Percentiles rank a stretch among this genome's conserved stretches.
Evolutionary conservation across 2,797 vertebrate species (phyloP).

Genomic region (Microcaecilia unicolor): DNA sequence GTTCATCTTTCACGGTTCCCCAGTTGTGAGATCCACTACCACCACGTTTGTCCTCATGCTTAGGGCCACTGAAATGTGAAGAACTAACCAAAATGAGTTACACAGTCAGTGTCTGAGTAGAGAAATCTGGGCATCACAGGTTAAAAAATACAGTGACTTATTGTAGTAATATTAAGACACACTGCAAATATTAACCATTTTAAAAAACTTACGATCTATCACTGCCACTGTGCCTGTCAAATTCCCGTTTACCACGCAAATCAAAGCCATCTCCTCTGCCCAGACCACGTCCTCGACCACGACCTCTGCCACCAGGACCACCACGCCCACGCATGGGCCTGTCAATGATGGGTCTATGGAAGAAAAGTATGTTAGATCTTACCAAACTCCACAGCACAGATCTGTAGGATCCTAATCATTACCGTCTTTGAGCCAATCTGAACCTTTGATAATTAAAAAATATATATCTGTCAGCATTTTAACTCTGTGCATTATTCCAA

Average conservation of each 20-base stretch:
- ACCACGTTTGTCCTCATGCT: conserved; percentile 86
- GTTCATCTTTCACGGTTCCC: conserved; percentile 89
- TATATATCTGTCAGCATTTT: too few species aligned
- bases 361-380: neutral
- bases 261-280: conserved; percentile 90
- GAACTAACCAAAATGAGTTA: conserved; percentile 76
- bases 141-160: too few species aligned
- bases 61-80: conserved; percentile 77
- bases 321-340: conserved; percentile 82
- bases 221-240: conserved; percentile 86
- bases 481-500: too few species aligned
- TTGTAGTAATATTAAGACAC: too few species aligned
- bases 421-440: too few species aligned
- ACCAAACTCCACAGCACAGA: too few species aligned
- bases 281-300: conserved; percentile 82
- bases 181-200: neutral
- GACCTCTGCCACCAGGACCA: conserved; percentile 80
- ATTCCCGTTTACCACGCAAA: conserved; percentile 92
- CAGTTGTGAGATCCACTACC: conserved; percentile 89
- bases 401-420: fast-evolving
- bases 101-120: conserved; percentile 51
- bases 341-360: conserved; percentile 70
- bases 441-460: fast-evolving
- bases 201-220: conserved; percentile 88
- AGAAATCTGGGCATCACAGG: conserved; percentile 30